Evolutionary conservation across 2,888 invertebrate genomes (phyloP).

Genomic region (Eupithecia pulchellata): DNA sequence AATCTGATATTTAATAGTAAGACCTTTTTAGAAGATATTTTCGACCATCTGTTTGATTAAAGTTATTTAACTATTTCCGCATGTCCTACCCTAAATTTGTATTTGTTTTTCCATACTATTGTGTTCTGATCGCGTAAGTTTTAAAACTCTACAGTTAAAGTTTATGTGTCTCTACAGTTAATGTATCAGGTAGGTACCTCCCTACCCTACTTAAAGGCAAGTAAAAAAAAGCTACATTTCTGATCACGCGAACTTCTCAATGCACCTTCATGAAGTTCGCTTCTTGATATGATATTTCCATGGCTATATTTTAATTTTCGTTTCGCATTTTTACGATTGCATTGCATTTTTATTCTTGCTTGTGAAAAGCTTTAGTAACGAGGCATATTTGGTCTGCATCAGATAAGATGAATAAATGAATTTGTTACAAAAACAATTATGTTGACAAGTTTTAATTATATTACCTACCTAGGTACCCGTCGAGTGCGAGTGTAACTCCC

Average conservation of each 20-base stretch:
- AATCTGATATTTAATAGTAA: no score
- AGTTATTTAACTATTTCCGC: no score
- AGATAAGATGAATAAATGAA: no score
- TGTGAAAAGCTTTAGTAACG: constrained; percentile 21
- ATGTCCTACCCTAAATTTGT: neutral
- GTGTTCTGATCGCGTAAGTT: neutral
- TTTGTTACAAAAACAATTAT: constrained; percentile 10
- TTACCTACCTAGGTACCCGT: no score
- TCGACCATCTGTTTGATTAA: no score
- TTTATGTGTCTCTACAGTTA: no score
- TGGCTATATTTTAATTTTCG: constrained; percentile 17
- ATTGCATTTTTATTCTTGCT: constrained; percentile 23
- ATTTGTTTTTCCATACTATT: neutral
- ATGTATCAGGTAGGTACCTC: no score
- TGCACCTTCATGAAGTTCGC: constrained; percentile 1
- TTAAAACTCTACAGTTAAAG: constrained; percentile 3
- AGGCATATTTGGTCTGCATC: constrained; percentile 23
- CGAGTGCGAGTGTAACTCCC: no score
- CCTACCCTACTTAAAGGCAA: neutral
- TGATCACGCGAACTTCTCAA: constrained; percentile 17
- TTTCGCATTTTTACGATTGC: constrained; percentile 16
- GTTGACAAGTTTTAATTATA: neutral
- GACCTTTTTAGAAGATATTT: no score
- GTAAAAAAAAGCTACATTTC: neutral
- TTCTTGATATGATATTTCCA: constrained; percentile 7